phyloP scores from a whole-genome alignment of 2,113 vertebrate species.

The Trochalopteron elliotii region DNA sequence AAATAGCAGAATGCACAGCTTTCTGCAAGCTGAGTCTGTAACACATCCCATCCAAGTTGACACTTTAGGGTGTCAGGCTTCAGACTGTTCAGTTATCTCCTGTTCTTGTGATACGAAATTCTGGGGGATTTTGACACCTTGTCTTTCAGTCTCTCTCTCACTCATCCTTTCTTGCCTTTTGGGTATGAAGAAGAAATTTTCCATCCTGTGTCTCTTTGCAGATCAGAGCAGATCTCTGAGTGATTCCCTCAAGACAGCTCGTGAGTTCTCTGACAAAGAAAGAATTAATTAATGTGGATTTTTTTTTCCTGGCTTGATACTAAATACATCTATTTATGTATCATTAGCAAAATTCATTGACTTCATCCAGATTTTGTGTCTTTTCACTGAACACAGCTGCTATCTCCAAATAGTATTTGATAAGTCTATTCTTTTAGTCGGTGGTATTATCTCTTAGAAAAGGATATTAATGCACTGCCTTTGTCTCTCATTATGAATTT shows the following conservation, averaged over 20 bases:
- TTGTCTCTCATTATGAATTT: not conserved
- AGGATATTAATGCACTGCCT: not conserved
- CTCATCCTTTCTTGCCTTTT: not conserved
- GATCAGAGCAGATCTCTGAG: not conserved
- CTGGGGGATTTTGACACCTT: constrained; percentile 19
- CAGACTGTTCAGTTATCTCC: not conserved
- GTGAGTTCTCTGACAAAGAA: not conserved
- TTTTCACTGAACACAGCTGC: not conserved
- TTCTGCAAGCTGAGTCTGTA: not conserved
- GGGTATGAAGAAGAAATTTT: constrained; percentile 15
- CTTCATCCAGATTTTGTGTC: not conserved
- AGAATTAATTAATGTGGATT: not conserved
- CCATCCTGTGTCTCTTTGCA: not conserved
- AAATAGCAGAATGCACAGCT: not conserved
- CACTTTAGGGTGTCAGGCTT: not conserved
- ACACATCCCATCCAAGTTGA: not conserved
- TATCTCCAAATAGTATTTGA: not conserved
- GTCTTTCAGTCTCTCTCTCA: constrained; percentile 13
- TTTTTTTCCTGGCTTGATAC: not conserved
- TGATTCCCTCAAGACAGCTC: not conserved
- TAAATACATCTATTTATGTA: not conserved
- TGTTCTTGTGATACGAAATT: constrained; percentile 14
- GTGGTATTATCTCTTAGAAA: not conserved
- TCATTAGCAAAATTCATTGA: not conserved
- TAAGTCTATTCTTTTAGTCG: not conserved